Evolutionary conservation across 1,140 invertebrate species (phyloP), one percentile per base, ranked within the genome.

Genomic region (Melanaphis sacchari): DNA sequence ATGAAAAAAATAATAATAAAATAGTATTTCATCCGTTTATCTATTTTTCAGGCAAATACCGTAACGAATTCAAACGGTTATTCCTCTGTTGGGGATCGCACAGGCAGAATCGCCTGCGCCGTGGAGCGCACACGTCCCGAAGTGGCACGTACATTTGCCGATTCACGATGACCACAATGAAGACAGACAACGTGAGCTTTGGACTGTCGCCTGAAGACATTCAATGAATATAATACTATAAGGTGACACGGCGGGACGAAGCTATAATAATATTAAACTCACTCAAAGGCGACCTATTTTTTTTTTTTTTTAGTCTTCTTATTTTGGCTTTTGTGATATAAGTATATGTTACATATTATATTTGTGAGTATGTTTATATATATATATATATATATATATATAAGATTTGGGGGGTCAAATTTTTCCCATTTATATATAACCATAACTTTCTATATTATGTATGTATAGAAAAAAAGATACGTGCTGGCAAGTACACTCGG

Each of bases 1-100:
- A 5, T 4, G 15, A 66, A 18, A n/a, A 59, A n/a, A 59, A 59
- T 31, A 31, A 31, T 26, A 54, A 31, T 54, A 31, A 31, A 66
- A n/a, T 66, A n/a, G 0, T 6, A 15, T 66, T 6, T 66, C 59
- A 6, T 76, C 31, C 31, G 15, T n/a, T 76, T 76, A n/a, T 46
- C 43, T 31, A 11, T 85, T 94, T 94, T 94, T 18, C 93, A 94
- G 94, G 94, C 94, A 94, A 94, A 91, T 94, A 94, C 89, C 94
- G 94, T 22, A 92, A 94, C 49, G 94, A 94, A 84, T 94, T 94
- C 93, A 93, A 93, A 89, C 94, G 94, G 43, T 84, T 94, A 54
- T 94, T 94, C 59, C 93, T 94, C 93, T 87, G 93, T 11, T 93
- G 93, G 66, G 93, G 93, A 9, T 49, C 90, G 31, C 89, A 93